Percentiles rank a stretch among this genome's conserved stretches.
phyloP scores from a whole-genome alignment of 2,113 vertebrate genomes.

The Hippopotamus amphibius region DNA sequence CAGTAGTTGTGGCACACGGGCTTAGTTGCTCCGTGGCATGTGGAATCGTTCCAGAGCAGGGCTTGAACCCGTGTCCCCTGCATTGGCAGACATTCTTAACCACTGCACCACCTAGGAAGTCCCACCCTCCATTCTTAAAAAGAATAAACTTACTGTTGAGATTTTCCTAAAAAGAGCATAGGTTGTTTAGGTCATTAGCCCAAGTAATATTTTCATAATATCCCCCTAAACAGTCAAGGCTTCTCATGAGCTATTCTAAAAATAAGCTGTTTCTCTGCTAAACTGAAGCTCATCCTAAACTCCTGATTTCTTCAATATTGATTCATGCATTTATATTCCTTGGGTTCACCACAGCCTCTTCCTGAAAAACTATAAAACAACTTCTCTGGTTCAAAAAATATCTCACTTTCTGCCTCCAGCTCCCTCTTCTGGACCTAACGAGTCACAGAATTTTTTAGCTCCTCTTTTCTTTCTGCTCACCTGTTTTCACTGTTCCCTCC shows the following conservation, averaged over 20 bases:
- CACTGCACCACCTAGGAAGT: too few relatives aligned
- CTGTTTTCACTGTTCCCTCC: background rate
- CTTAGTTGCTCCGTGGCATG: too few relatives aligned
- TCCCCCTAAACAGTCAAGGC: background rate
- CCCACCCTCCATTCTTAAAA: background rate
- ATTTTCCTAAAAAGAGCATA: background rate
- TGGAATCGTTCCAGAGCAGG: too few relatives aligned
- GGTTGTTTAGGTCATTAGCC: background rate
- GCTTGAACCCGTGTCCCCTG: too few relatives aligned
- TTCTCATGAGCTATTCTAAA: constrained; percentile 36
- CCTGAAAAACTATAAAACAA: background rate
- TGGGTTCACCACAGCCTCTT: background rate
- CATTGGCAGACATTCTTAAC: too few relatives aligned
- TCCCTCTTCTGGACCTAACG: constrained; percentile 1
- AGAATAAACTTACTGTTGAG: background rate
- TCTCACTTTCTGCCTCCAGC: background rate
- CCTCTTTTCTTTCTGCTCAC: background rate
- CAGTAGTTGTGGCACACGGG: too few relatives aligned
- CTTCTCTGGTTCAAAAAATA: background rate
- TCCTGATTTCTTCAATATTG: background rate
- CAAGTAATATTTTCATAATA: background rate
- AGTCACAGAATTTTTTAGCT: background rate
- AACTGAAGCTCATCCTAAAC: constrained; percentile 1
- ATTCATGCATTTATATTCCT: background rate
- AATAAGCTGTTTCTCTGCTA: background rate